phyloP scores from a whole-genome alignment of 2,797 vertebrate species.

The Helarctos malayanus region DNA sequence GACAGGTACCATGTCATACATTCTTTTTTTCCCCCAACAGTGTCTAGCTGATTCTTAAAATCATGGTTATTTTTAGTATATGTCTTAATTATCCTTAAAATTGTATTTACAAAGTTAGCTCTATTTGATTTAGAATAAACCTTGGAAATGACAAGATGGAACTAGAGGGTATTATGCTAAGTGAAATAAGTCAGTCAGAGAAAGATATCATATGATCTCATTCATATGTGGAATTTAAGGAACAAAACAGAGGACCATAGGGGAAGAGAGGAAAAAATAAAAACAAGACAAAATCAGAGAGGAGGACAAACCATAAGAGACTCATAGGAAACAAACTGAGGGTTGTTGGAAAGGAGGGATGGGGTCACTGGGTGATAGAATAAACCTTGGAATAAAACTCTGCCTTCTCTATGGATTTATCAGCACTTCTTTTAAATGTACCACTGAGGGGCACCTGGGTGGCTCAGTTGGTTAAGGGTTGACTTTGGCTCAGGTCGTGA shows the following conservation, averaged over 20 bases:
- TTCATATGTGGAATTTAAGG: neutral
- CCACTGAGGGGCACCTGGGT: neutral
- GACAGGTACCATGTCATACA: neutral
- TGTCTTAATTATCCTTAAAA: neutral
- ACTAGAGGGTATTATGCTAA: neutral
- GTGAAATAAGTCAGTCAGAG: neutral
- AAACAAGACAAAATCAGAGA: too few species aligned
- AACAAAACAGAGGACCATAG: neutral
- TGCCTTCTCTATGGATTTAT: neutral
- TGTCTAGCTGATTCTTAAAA: neutral
- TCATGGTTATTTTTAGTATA: neutral
- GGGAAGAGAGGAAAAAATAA: neutral
- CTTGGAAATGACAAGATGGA: neutral
- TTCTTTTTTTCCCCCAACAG: neutral
- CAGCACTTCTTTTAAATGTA: neutral
- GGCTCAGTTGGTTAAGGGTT: too few species aligned
- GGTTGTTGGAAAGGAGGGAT: too few species aligned
- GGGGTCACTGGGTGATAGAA: neutral
- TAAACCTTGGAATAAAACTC: neutral
- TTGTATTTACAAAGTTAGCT: neutral
- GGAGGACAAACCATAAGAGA: too few species aligned
- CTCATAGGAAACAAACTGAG: too few species aligned
- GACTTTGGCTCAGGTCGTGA: too few species aligned
- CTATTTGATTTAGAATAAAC: conserved; percentile 7
- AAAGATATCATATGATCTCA: neutral